Percentiles rank a stretch among this genome's conserved stretches.
phyloP scores from a whole-genome alignment of 2,888 invertebrate species.

The Schizotus pectinicornis region DNA sequence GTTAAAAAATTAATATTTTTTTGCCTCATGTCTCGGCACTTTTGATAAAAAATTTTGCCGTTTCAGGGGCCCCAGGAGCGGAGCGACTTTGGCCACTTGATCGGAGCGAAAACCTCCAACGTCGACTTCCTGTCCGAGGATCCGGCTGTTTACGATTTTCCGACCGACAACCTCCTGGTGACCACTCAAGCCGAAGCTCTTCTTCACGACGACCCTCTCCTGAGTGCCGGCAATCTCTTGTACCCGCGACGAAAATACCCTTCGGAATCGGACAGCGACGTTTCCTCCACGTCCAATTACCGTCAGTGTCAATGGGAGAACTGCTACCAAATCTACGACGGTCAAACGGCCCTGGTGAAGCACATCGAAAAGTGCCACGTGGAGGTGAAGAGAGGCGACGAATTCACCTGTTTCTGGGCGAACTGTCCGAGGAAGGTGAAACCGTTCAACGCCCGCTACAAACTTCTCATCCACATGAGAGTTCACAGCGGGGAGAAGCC shows the following conservation, averaged over 20 bases:
- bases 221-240: conserved; percentile 41
- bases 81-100: conserved; percentile 51
- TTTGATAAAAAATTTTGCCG: no score
- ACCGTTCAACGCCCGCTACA: conserved; percentile 98
- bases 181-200: conserved; percentile 58
- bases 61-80: conserved; percentile 5
- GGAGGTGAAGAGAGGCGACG: conserved; percentile 82
- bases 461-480: conserved; percentile 94
- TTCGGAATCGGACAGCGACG: conserved; percentile 31
- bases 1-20: no score
- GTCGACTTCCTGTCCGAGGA: conserved; percentile 38
- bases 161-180: conserved; percentile 57
- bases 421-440: conserved; percentile 88
- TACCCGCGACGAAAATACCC: conserved; percentile 24
- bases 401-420: conserved; percentile 93
- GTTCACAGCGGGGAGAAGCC: conserved; percentile 99
- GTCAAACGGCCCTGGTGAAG: conserved; percentile 79
- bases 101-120: conserved; percentile 44
- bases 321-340: conserved; percentile 80
- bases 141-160: no score
- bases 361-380: conserved; percentile 90
- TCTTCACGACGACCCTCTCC: conserved; percentile 49
- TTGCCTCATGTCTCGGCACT: no score
- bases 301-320: conserved; percentile 81
- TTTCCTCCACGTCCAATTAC: conserved; percentile 32